phyloP scores from a whole-genome alignment of 1,140 invertebrate species.

The Bombus ignitus region DNA sequence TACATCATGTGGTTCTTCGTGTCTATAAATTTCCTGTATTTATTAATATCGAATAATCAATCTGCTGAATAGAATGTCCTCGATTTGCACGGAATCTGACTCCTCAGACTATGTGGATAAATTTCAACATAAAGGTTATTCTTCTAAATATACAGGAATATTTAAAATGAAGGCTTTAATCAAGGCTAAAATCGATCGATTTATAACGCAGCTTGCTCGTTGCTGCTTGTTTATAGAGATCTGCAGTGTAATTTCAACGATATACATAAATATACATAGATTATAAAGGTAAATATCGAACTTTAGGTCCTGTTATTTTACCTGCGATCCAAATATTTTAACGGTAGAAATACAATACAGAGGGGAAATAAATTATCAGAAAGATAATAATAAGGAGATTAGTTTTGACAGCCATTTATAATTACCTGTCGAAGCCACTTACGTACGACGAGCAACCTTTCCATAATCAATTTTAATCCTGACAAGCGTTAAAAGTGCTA shows the following conservation, averaged over 20 bases:
- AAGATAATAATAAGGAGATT: background rate
- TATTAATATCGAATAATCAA: constrained; percentile 13
- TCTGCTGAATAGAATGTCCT: background rate
- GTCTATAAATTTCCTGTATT: background rate
- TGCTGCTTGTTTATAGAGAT: background rate
- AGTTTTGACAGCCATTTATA: background rate
- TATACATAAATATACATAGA: background rate
- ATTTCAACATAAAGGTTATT: background rate
- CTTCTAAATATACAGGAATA: constrained; percentile 4
- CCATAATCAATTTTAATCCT: background rate
- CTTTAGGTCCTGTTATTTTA: background rate
- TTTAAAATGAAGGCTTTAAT: constrained; percentile 7
- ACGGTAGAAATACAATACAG: background rate
- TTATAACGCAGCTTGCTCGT: background rate
- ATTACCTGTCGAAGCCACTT: background rate
- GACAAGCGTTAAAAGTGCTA: background rate
- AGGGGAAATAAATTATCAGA: background rate
- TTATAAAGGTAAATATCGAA: no score
- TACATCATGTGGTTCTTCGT: background rate
- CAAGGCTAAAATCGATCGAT: constrained; percentile 12
- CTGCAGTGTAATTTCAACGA: background rate
- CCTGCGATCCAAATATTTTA: background rate
- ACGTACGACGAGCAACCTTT: background rate
- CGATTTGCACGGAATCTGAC: background rate
- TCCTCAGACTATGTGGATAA: background rate